Evolutionary conservation across 2,888 invertebrate genomes (phyloP), one percentile per base, ranked within the genome.

Genomic region (Euzetes globulus): DNA sequence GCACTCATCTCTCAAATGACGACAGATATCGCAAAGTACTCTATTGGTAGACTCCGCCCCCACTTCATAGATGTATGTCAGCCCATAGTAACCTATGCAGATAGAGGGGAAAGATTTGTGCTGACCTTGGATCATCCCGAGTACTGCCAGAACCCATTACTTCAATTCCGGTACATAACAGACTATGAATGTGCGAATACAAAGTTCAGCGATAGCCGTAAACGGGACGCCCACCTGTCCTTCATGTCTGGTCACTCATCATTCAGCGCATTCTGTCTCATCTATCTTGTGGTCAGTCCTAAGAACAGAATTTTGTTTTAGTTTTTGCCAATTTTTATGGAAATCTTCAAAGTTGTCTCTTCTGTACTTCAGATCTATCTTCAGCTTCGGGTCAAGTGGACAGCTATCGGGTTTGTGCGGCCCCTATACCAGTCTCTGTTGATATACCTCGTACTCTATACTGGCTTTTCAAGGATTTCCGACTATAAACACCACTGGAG

Each of bases 401-500:
- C 87, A 75, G 89, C 90, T 25, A 90, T 91, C 72, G 90, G 89
- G 81, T 86, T 98, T 75, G 83, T 94, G 70, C 88, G 89, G 73
- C 94, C 94, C 81, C 87, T 90, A n/a, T 83, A 94, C 72, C 97
- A 98, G 84, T 89, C 91, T 81, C 79, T 89, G 15, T 87, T 91
- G 72, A 84, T 96, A 77, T 86, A 89, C 83, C 85, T 91, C 82
- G 90, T 94, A 41, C 89, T 91, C 88, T 91, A 88, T 83, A 92
- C 92, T 13, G 89, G 91, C n/a, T 87, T 96, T 85, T 90, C 93
- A 0, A 87, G 97, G 47, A 88, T 98, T 50, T 93, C 93, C 0
- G 92, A 98, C 85, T 94, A 97, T 86, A 97, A 97, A 82, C 97
- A 98, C 83, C 97, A 98, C 82, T 96, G 95, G 93, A 94, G 92